Evolutionary conservation across 2,797 vertebrate species (phyloP).

Genomic region (Chelonia mydas): DNA sequence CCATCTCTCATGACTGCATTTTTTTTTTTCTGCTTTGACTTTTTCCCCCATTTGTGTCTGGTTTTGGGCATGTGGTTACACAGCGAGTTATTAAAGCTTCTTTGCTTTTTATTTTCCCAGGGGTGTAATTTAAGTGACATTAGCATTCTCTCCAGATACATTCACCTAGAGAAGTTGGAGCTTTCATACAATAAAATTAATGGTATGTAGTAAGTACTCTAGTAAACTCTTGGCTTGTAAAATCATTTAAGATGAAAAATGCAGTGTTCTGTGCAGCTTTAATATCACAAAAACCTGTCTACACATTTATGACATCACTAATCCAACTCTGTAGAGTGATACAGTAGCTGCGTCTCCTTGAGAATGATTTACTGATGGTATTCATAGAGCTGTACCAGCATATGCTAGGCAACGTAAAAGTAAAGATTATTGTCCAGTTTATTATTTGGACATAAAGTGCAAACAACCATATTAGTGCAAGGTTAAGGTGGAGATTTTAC

Average conservation of each 20-base stretch:
- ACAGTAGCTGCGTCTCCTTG: not conserved
- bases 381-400: not conserved
- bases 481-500: not conserved
- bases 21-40: not conserved
- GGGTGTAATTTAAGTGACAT: conserved; percentile 83
- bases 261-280: not conserved
- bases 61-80: not conserved
- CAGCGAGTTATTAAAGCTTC: not conserved
- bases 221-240: not conserved
- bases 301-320: not conserved
- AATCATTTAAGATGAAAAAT: conserved; percentile 1
- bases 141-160: conserved; percentile 86
- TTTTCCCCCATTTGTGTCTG: not conserved
- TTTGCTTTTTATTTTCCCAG: conserved; percentile 76
- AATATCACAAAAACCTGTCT: conserved; percentile 1
- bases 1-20: not conserved
- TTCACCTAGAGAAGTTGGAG: conserved; percentile 91
- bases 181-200: conserved; percentile 91
- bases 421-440: conserved; percentile 21
- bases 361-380: not conserved
- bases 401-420: not conserved
- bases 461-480: not conserved
- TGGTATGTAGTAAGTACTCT: conserved; percentile 81
- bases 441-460: conserved; percentile 30
- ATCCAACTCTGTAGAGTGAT: not conserved